phyloP scores from a whole-genome alignment of 1,140 invertebrate species.

The Drosophila sp. region DNA sequence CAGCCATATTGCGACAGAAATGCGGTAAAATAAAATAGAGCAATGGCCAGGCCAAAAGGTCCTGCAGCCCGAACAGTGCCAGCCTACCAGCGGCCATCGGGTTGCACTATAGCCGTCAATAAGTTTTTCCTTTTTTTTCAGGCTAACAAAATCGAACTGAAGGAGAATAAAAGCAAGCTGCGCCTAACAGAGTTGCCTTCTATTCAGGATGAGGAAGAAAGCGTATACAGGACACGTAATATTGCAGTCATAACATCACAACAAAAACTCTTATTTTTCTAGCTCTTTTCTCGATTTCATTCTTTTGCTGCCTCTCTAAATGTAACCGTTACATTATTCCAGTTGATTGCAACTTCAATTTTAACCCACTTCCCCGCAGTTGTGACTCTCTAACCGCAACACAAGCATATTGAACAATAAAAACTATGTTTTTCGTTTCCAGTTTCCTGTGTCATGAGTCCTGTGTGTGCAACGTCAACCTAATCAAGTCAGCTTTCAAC shows the following conservation, averaged over 20 bases:
- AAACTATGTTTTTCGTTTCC: conserved; percentile 58
- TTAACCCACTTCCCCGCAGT: conserved; percentile 43
- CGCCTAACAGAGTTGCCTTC: conserved; percentile 39
- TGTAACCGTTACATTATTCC: conserved; percentile 73
- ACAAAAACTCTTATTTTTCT: not conserved
- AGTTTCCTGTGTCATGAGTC: conserved; percentile 16
- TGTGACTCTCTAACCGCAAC: conserved; percentile 48
- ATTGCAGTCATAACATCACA: conserved; percentile 41
- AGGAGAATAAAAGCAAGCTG: conserved; percentile 45
- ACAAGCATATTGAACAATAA: conserved; percentile 46
- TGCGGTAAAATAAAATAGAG: conserved; percentile 67
- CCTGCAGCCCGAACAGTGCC: not conserved
- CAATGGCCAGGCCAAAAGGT: conserved; percentile 15
- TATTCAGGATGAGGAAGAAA: conserved; percentile 33
- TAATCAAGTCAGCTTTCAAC: conserved; percentile 53
- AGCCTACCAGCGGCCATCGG: not conserved
- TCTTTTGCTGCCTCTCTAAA: not conserved
- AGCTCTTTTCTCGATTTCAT: not conserved
- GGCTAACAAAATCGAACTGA: conserved; percentile 57
- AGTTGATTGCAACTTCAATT: conserved; percentile 74
- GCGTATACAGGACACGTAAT: conserved; percentile 46
- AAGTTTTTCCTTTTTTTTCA: conserved; percentile 36
- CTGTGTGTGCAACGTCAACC: conserved; percentile 25
- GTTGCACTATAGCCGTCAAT: conserved; percentile 49
- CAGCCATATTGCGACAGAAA: conserved; percentile 68